A percentile compares a stretch with the other conserved stretches of the same genome.
Conservation (phyloP, 1,140 invertebrate species). For the Magallana angulata region DNA sequence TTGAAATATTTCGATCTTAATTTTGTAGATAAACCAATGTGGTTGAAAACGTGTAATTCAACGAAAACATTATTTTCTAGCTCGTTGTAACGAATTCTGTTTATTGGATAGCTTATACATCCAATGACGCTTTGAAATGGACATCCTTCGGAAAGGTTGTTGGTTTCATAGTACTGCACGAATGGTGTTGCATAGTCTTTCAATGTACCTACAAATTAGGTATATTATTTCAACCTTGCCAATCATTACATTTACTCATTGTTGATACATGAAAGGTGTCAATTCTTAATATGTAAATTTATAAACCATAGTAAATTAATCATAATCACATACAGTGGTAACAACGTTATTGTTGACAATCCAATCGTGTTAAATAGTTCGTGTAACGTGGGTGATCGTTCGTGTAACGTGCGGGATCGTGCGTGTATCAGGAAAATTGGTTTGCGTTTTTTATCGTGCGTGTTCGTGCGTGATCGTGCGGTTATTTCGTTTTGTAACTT, state of each 20-base stretch:
- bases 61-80: slow-evolving; percentile 41
- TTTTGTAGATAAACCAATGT: slow-evolving; percentile 52
- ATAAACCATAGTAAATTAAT: too few species aligned
- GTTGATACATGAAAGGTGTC: too few species aligned
- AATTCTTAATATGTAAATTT: too few species aligned
- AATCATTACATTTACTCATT: neutral
- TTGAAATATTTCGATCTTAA: slow-evolving; percentile 46
- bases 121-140: neutral
- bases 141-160: slow-evolving; percentile 1
- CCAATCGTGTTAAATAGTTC: too few species aligned
- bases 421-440: too few species aligned
- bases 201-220: neutral
- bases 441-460: too few species aligned
- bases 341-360: too few species aligned
- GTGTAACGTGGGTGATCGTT: too few species aligned
- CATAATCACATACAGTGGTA: too few species aligned
- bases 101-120: slow-evolving; percentile 52
- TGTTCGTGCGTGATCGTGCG: too few species aligned
- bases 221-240: neutral
- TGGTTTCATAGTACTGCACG: neutral
- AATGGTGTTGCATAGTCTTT: neutral
- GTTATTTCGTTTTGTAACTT: too few species aligned
- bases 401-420: too few species aligned
- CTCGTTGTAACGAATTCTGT: slow-evolving; percentile 47
- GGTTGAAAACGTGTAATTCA: slow-evolving; percentile 55